Evolutionary conservation across 2,797 vertebrate genomes (phyloP).

Genomic region (Micromesistius poutassou): DNA sequence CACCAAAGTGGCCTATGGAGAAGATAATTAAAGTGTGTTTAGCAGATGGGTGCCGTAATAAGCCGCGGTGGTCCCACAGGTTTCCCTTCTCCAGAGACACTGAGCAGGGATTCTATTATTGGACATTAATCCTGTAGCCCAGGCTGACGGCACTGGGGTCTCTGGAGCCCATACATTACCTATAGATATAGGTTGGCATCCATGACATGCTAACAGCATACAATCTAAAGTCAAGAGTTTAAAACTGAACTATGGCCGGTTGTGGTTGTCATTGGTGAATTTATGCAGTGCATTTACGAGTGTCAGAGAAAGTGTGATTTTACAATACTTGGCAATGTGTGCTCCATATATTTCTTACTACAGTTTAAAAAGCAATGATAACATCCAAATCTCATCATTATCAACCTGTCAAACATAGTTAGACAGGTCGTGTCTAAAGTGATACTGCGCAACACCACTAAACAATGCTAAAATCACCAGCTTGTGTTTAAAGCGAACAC

Average conservation of each 20-base stretch:
- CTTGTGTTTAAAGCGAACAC: not conserved
- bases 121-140: not conserved
- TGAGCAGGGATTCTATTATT: not conserved
- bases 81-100: slow-evolving; percentile 5
- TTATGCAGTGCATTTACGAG: not conserved
- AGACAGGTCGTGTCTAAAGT: not conserved
- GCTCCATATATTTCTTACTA: not conserved
- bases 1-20: slow-evolving; percentile 8
- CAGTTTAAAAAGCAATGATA: not conserved
- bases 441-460: not conserved
- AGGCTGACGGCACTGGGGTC: not conserved
- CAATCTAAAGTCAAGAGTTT: not conserved
- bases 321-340: not conserved
- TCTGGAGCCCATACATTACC: not conserved
- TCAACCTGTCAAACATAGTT: no score
- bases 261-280: not conserved
- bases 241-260: not conserved
- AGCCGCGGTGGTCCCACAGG: slow-evolving; percentile 28
- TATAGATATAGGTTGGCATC: not conserved
- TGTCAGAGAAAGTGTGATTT: not conserved
- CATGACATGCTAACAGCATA: not conserved
- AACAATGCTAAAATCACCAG: not conserved
- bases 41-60: slow-evolving; percentile 33
- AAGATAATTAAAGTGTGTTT: slow-evolving; percentile 27
- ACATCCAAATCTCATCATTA: not conserved